phyloP scores from a whole-genome alignment of 2,113 vertebrate genomes.

The Protobothrops flavoviridis region DNA sequence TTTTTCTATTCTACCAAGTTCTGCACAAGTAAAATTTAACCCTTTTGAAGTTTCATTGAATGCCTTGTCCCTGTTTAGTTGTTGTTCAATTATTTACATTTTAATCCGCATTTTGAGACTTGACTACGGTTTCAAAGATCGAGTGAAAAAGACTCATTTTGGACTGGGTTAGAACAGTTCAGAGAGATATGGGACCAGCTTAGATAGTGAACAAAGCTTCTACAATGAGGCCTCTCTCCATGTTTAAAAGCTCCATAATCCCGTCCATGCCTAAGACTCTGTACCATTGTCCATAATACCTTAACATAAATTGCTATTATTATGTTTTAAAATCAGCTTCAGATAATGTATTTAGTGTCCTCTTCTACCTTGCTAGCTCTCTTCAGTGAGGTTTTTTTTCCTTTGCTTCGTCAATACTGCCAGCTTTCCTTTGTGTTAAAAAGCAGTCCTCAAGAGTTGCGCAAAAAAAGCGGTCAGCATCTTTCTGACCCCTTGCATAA shows the following conservation, averaged over 20 bases:
- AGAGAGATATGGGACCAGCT: too few relatives aligned
- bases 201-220: neutral
- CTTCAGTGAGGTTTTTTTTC: slow-evolving; percentile 45
- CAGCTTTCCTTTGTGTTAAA: slow-evolving; percentile 56
- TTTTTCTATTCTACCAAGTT: neutral
- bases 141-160: neutral
- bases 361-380: slow-evolving; percentile 42
- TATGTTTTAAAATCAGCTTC: neutral
- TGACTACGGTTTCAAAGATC: neutral
- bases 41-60: neutral
- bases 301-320: neutral
- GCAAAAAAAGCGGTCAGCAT: neutral
- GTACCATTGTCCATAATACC: neutral
- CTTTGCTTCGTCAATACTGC: slow-evolving; percentile 62
- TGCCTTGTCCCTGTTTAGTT: neutral
- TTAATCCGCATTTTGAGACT: neutral
- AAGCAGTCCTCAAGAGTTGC: neutral
- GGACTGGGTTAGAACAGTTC: neutral
- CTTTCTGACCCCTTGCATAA: neutral
- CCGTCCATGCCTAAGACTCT: neutral
- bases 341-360: neutral
- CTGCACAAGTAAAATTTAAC: neutral
- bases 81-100: neutral
- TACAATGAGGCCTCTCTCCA: neutral
- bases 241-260: neutral